Percentiles rank a stretch among this genome's conserved stretches.
Evolutionary conservation across 1,140 invertebrate species (phyloP).

Genomic region (Dinothrombium tinctorium): DNA sequence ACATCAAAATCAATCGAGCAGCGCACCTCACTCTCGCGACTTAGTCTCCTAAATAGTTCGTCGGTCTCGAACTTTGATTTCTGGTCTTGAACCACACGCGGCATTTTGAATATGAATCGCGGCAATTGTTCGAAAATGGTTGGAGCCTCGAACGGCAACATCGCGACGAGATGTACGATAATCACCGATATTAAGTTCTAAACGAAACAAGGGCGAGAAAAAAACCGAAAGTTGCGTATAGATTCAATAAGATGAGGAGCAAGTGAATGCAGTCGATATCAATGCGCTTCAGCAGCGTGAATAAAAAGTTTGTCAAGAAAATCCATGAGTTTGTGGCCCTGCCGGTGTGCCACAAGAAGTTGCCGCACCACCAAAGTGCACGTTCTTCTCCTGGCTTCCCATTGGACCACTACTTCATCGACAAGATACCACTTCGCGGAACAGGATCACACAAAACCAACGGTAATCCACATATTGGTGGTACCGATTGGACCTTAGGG

Average conservation of each 20-base stretch:
- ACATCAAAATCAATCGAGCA: constrained; percentile 2
- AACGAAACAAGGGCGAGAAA: no score
- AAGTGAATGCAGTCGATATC: no score
- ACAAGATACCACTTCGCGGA: neutral
- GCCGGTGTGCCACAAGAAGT: neutral
- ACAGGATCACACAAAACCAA: neutral
- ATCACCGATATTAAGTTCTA: no score
- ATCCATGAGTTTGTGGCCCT: neutral
- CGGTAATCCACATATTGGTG: neutral
- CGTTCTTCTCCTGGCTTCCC: neutral
- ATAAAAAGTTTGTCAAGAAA: no score
- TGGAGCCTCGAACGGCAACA: constrained; percentile 25
- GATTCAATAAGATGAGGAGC: no score
- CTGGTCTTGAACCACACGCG: constrained; percentile 79
- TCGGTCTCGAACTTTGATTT: constrained; percentile 87
- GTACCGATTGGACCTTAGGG: neutral
- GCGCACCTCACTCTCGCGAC: constrained; percentile 66
- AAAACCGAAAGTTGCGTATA: no score
- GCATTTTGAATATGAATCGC: constrained; percentile 79
- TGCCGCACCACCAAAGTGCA: neutral
- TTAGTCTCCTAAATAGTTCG: constrained; percentile 76
- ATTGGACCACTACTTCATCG: neutral
- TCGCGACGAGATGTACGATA: no score
- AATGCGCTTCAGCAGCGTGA: no score
- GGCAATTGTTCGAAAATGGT: constrained; percentile 48